Percentiles rank a stretch among this genome's conserved stretches.
Evolutionary conservation across 2,888 invertebrate genomes (phyloP).

Genomic region (Plagodis pulveraria): DNA sequence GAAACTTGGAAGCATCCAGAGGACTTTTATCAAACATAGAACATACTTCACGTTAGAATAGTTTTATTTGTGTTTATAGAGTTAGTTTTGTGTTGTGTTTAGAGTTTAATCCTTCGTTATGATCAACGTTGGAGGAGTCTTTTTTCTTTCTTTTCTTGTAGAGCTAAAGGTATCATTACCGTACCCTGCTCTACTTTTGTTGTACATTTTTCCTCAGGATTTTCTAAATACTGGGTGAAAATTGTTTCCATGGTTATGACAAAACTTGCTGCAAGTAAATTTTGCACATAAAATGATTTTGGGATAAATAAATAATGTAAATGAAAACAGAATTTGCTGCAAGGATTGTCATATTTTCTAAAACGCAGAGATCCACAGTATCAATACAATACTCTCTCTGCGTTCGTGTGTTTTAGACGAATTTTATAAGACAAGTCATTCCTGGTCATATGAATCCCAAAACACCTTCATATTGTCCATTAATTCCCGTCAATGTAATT

Average conservation of each 20-base stretch:
- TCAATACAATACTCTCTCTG: constrained; percentile 71
- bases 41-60: constrained; percentile 51
- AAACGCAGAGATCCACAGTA: constrained; percentile 64
- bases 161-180: constrained; percentile 72
- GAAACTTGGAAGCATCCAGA: constrained; percentile 55
- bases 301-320: background rate
- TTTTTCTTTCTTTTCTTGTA: constrained; percentile 39
- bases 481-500: no score
- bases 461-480: no score
- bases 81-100: constrained; percentile 55
- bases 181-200: constrained; percentile 55
- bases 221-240: constrained; percentile 37
- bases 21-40: constrained; percentile 44
- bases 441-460: no score
- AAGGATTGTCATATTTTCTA: constrained; percentile 35
- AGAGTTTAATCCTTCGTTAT: constrained; percentile 38
- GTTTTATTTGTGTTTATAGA: constrained; percentile 53
- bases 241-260: constrained; percentile 36
- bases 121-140: constrained; percentile 40
- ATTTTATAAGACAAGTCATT: constrained; percentile 19
- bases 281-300: background rate
- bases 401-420: constrained; percentile 53
- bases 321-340: constrained; percentile 7
- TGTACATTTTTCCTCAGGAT: constrained; percentile 49
- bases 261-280: constrained; percentile 48